Evolutionary conservation across 2,113 vertebrate genomes (phyloP).

Genomic region (Seriola aureovittata): DNA sequence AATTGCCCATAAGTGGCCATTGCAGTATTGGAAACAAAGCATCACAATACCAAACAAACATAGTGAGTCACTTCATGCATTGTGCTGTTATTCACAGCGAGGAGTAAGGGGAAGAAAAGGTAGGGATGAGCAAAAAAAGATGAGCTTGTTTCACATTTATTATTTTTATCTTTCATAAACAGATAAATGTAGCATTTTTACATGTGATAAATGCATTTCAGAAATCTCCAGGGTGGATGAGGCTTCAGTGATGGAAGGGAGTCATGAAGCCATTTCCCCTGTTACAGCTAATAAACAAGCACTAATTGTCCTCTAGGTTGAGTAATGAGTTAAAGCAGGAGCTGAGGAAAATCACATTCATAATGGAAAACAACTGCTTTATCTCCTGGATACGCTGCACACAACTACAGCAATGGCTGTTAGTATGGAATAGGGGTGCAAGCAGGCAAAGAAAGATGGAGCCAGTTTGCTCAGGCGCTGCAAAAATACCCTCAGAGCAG

Average conservation of each 20-base stretch:
- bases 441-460: conserved; percentile 5
- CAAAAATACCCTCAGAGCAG: conserved; percentile 28
- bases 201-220: conserved; percentile 41
- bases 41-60: conserved; percentile 73
- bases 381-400: conserved; percentile 26
- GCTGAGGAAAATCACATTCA: conserved; percentile 49
- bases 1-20: conserved; percentile 75
- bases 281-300: conserved; percentile 67
- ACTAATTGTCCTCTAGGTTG: conserved; percentile 54
- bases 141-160: not conserved
- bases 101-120: not conserved
- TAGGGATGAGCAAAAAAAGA: not conserved
- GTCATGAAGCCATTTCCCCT: conserved; percentile 59
- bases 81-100: conserved; percentile 38
- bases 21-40: conserved; percentile 69
- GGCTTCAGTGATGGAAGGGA: conserved; percentile 18
- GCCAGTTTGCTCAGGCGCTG: conserved; percentile 37
- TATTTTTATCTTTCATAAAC: conserved; percentile 13
- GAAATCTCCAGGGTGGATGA: conserved; percentile 13
- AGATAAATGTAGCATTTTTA: conserved; percentile 38
- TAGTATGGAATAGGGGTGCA: not conserved
- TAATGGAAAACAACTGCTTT: conserved; percentile 58
- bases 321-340: conserved; percentile 60
- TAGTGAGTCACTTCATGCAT: conserved; percentile 65
- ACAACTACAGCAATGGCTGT: not conserved